Conservation (phyloP, 2,113 vertebrate species). For the Origma solitaria region DNA sequence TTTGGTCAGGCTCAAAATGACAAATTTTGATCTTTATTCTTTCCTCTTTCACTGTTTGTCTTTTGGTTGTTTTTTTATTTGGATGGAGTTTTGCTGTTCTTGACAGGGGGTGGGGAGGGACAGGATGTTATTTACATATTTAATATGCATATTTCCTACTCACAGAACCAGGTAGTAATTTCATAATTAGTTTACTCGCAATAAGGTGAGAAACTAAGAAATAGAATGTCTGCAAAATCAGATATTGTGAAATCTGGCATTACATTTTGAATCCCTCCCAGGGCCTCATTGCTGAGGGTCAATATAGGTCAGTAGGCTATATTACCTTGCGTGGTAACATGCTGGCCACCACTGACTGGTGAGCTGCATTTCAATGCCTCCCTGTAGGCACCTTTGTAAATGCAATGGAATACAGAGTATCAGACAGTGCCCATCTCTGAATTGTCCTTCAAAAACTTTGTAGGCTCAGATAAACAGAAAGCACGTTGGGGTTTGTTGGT, state of each 20-base stretch:
- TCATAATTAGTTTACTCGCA: background rate
- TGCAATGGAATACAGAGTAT: background rate
- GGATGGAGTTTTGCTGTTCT: background rate
- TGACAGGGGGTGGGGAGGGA: accelerated
- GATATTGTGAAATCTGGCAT: background rate
- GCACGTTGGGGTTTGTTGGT: accelerated
- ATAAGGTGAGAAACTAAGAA: background rate
- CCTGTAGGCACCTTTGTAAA: background rate
- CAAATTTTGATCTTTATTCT: background rate
- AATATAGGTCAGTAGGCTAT: background rate
- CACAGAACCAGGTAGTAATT: background rate
- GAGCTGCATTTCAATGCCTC: background rate
- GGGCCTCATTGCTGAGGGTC: background rate
- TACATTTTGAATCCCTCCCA: background rate
- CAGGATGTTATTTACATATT: background rate
- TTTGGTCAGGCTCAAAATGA: background rate
- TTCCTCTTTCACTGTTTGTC: background rate
- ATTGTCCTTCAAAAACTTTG: background rate
- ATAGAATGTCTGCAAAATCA: background rate
- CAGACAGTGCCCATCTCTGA: background rate
- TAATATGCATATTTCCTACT: background rate
- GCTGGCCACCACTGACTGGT: background rate
- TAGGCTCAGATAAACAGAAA: background rate
- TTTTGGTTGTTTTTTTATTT: background rate
- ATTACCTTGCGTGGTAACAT: background rate